Evolutionary conservation across 2,888 invertebrate species (phyloP), one percentile per base, ranked within the genome.

Genomic region (Heliconius ismenius): DNA sequence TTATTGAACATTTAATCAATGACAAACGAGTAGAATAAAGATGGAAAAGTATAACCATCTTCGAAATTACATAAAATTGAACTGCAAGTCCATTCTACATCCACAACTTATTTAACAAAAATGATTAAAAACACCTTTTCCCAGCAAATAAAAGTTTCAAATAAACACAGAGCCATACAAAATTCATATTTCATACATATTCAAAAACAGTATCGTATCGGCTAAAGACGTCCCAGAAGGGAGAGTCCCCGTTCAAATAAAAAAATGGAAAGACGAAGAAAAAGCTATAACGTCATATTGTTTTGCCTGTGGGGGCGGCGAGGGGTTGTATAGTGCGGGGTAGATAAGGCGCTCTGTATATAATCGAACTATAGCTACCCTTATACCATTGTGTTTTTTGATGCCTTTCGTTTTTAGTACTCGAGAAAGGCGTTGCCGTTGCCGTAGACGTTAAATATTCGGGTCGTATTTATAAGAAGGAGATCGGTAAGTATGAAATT

Each of bases 281-380:
- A 92, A 94, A 92, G 91, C 92, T 92, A 92, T 94, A 93, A 92
- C 93, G 92, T 93, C 93, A 94, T 93, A 94, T 94, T 94, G 93
- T 94, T 93, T 94, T 93, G 92, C 92, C 90, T 88, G 91, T 90
- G 89, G 89, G 89, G 87, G 90, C 86, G 83, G 86, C 86, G 84
- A 83, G 82, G 84, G 83, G 87, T 84, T 88, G 89, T 91, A 90
- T 92, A 92, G 92, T 92, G 91, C 88, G 87, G 90, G 90, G 89
- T 84, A 88, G 92, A 92, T 92, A 91, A 91, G 91, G 90, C 89
- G 89, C 86, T 89, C 88, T 87, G 86, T 86, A 88, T 86, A 88
- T 86, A 86, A 81, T 76, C 76, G 73, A 79, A 78, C 77, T 82
- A 81, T 82, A 81, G 82, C 84, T 87, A 88, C 85, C 85, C 74